Evolutionary conservation across 1,140 invertebrate genomes (phyloP), one percentile per base, ranked within the genome.

Genomic region (Drosophila subpulchrella): DNA sequence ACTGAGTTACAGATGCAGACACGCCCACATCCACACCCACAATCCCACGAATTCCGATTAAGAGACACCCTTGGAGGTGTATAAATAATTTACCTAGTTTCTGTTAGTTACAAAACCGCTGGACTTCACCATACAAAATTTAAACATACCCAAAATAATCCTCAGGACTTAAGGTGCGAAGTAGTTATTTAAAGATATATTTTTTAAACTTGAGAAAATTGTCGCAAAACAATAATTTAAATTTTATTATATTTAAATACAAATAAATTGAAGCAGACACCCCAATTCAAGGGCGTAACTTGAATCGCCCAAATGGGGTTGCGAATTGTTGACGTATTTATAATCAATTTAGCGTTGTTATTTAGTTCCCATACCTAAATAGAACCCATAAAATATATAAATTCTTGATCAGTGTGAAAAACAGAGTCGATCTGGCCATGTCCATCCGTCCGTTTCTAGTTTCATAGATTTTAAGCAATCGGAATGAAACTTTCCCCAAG

Each of bases 161-260:
- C 32, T 48, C 24, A 44, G 53, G 51, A 76, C 63, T 17, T 67
- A 48, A 42, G 59, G 62, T 68, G 36, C 54, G 60, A 55, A 58
- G 41, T 54, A 50, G 72, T 75, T 65, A 56, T 65, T 56, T 65
- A 55, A 59, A 72, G 41, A 72, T 61, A 73, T 73, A 61, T 72
- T 75, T 75, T 75, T 24, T 75, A 75, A 70, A 42, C 51, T 24
- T 63, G 42, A 74, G 42, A 74, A 46, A 51, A 8, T 66, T 67
- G 54, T 75, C 60, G 51, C 67, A 56, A 74, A 51, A 50, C 36
- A 47, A 34, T 72, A 60, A 41, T 48, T 55, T 74, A 54, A 75
- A 36, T 57, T 47, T 63, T 75, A 62, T 58, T 47, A 34, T 51
- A 47, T 42, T 32, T 56, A 48, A 54, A 15, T 36, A 48, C 6